A percentile compares a stretch with the other conserved stretches of the same genome.
These are phyloP conservation scores for Hipposideros armiger DNA, from an alignment of 2,113 vertebrate genomes.

Conservation along the genomic window DNA sequence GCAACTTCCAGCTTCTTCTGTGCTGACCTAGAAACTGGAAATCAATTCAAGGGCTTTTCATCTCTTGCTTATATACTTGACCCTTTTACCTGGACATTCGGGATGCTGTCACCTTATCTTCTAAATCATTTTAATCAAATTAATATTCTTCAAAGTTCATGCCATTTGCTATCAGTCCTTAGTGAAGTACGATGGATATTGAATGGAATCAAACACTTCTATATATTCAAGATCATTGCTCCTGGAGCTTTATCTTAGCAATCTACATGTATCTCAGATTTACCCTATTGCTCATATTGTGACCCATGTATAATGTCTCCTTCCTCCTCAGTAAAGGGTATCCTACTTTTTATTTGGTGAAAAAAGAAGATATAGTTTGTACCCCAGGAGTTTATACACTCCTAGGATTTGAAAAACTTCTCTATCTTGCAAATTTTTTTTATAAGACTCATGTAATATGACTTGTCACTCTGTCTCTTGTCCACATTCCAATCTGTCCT, in stretches of 20 bases:
- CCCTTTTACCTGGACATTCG: neutral
- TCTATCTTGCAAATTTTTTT: neutral
- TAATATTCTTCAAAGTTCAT: neutral
- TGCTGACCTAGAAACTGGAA: neutral
- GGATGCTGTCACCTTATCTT: neutral
- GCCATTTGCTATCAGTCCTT: neutral
- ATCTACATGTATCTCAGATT: neutral
- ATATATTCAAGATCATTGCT: neutral
- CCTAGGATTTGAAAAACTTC: neutral
- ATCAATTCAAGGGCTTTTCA: neutral
- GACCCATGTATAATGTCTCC: neutral
- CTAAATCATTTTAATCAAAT: constrained; percentile 2
- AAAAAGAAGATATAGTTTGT: neutral
- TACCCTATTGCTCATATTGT: neutral
- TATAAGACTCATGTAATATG: neutral
- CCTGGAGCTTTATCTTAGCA: neutral
- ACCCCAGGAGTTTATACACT: neutral
- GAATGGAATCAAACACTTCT: neutral
- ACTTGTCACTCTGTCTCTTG: neutral
- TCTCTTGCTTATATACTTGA: neutral
- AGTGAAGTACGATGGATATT: neutral
- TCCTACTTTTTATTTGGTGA: neutral
- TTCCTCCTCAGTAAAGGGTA: neutral
- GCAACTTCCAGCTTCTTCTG: neutral
- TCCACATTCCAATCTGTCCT: neutral